Base-by-base conservation (phyloP, 1,140 invertebrate genomes). In the Drosophila triauraria region DNA sequence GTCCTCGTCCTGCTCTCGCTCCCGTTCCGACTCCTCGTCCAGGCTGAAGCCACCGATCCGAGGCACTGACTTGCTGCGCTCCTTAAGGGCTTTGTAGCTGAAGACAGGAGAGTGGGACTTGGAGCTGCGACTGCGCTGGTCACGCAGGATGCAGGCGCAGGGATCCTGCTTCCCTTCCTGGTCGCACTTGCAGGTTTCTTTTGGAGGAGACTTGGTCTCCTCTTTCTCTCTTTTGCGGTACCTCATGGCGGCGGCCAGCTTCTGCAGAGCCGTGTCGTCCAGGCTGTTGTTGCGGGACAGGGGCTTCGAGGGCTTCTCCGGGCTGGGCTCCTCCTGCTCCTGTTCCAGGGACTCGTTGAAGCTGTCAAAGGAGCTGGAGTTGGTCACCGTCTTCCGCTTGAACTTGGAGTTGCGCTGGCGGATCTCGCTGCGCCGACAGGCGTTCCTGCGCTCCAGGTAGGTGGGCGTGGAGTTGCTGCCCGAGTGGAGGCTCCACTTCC, bases 401-500 rank as follows among this genome's bases (percentile, higher is more conserved):
- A 94, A 71, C 96, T 96, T 91, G 94, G 94, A 82, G 43, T 90
- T 90, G 95, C 96, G 72, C 95, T 94, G 92, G 4, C 92, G 87
- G 4, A 93, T 91, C 65, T 93, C 92, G 47, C 92, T 93, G 43
- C 92, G 82, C 2, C 92, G 78, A 53, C 91, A 93, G 4, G 92
- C 85, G 58, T 93, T 93, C 35, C 92, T 96, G 94, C 96, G 96
- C 91, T 99, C 97, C 47, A 98, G 93, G 92, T 98, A 98, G 75
- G 98, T 97, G 2, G 98, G 97, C 0, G 97, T 97, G 3, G 97
- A 97, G 0, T 97, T 97, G 48, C 87, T 88, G 56, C 79, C 82
- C 30, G 91, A 90, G 46, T 93, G 76, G 32, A 91, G 77, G 50
- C 84, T 82, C 92, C 92, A 93, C 74, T 92, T 93, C 92, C 92